Evolutionary conservation across 2,888 invertebrate genomes (phyloP).

Genomic region (Lasioglossum lativentre): DNA sequence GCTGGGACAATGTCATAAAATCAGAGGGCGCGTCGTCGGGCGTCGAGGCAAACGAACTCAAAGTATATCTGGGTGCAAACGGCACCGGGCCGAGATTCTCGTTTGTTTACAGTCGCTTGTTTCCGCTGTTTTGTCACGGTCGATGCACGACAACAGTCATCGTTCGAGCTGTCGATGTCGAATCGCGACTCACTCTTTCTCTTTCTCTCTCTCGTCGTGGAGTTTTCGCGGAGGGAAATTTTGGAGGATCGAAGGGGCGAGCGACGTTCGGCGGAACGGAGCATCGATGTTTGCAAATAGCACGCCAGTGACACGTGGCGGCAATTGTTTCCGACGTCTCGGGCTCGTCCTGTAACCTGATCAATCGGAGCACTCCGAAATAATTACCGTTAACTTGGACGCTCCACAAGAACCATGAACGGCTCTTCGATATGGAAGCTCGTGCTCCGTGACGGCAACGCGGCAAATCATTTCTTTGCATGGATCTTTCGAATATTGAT

Average conservation of each 20-base stretch:
- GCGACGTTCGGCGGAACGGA: background rate
- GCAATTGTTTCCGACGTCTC: slow-evolving; percentile 27
- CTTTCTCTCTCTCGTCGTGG: background rate
- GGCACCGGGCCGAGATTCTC: slow-evolving; percentile 57
- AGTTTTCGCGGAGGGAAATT: slow-evolving; percentile 24
- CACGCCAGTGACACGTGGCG: slow-evolving; percentile 21
- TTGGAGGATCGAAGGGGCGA: background rate
- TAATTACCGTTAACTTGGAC: background rate
- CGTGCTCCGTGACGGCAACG: slow-evolving; percentile 29
- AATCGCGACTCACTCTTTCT: slow-evolving; percentile 8
- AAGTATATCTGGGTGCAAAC: slow-evolving; percentile 36
- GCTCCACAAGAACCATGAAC: slow-evolving; percentile 45
- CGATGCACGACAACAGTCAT: slow-evolving; percentile 53
- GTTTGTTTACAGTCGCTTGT: slow-evolving; percentile 66
- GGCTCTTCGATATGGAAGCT: slow-evolving; percentile 53
- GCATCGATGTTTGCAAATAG: slow-evolving; percentile 10
- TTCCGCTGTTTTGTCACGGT: slow-evolving; percentile 55
- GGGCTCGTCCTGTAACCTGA: slow-evolving; percentile 13
- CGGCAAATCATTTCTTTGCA: slow-evolving; percentile 63
- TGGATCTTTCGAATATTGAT: slow-evolving; percentile 72
- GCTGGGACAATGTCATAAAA: slow-evolving; percentile 30
- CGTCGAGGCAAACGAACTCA: slow-evolving; percentile 58
- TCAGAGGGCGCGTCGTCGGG: background rate
- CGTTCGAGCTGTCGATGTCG: slow-evolving; percentile 44
- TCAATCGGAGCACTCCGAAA: slow-evolving; percentile 26